phyloP scores from a whole-genome alignment of 2,888 invertebrate species.

The Dioctria linearis region DNA sequence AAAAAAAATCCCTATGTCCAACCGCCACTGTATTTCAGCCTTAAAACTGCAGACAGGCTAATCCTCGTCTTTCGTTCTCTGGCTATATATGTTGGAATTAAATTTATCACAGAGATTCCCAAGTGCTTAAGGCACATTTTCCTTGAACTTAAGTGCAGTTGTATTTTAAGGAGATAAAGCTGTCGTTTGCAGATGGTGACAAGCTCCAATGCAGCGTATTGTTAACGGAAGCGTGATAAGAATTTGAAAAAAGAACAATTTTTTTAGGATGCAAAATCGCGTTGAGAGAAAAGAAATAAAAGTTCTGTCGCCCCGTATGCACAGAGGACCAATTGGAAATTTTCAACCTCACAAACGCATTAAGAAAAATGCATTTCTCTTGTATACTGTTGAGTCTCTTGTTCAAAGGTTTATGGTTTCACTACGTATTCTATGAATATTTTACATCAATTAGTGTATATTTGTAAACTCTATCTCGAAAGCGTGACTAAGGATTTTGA shows the following conservation, averaged over 20 bases:
- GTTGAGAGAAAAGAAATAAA: slow-evolving; percentile 24
- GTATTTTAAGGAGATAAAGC: slow-evolving; percentile 50
- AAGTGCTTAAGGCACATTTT: slow-evolving; percentile 49
- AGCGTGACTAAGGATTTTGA: no score
- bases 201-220: slow-evolving; percentile 38
- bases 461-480: no score
- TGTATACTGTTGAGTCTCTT: neutral
- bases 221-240: slow-evolving; percentile 48
- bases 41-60: slow-evolving; percentile 27
- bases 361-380: slow-evolving; percentile 49
- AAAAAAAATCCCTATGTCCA: neutral
- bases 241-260: slow-evolving; percentile 19
- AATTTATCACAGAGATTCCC: slow-evolving; percentile 43
- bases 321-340: slow-evolving; percentile 42
- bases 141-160: slow-evolving; percentile 23
- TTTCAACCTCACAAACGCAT: slow-evolving; percentile 36
- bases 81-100: slow-evolving; percentile 7
- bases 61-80: neutral
- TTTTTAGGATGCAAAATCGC: slow-evolving; percentile 34
- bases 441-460: no score
- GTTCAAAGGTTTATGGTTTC: no score
- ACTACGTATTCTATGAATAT: no score
- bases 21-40: neutral
- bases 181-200: slow-evolving; percentile 52
- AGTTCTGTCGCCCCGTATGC: neutral